A percentile compares a stretch with the other conserved stretches of the same genome.
Conservation (phyloP, 2,113 vertebrate species). For the Sebastes schlegelii region DNA sequence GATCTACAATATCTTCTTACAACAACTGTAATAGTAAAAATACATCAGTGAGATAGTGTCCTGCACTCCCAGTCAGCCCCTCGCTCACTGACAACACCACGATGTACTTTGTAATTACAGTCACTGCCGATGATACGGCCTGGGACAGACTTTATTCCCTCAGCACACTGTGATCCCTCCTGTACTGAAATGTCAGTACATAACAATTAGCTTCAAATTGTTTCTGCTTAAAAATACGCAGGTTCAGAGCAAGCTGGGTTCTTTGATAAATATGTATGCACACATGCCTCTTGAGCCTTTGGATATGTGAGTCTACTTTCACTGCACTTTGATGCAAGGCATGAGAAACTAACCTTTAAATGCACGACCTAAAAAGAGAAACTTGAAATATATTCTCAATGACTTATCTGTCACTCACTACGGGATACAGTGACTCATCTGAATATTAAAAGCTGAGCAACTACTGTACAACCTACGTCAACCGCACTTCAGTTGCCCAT, state of each 20-base stretch:
- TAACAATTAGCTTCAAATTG: constrained; percentile 37
- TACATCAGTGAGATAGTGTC: constrained; percentile 13
- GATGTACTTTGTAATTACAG: constrained; percentile 15
- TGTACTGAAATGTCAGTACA: constrained; percentile 41
- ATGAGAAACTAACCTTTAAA: constrained; percentile 32
- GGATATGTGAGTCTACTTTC: background rate
- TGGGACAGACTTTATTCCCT: background rate
- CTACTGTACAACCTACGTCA: background rate
- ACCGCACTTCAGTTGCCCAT: too few relatives aligned
- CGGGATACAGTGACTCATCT: constrained; percentile 13
- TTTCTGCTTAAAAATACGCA: constrained; percentile 25
- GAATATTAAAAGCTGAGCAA: constrained; percentile 42
- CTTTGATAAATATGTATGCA: constrained; percentile 13
- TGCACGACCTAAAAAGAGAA: constrained; percentile 28
- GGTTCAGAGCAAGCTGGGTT: constrained; percentile 2
- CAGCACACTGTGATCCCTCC: constrained; percentile 1
- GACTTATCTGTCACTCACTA: constrained; percentile 28
- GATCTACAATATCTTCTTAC: constrained; percentile 30
- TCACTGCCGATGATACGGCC: background rate
- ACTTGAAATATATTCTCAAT: constrained; percentile 36
- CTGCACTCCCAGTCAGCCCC: background rate
- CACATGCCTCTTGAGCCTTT: constrained; percentile 19
- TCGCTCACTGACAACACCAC: constrained; percentile 22
- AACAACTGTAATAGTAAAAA: constrained; percentile 13
- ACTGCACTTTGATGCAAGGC: constrained; percentile 33